These are phyloP conservation scores for Dinothrombium tinctorium DNA, from an alignment of 1,140 invertebrate species.

Conservation along the genomic window DNA sequence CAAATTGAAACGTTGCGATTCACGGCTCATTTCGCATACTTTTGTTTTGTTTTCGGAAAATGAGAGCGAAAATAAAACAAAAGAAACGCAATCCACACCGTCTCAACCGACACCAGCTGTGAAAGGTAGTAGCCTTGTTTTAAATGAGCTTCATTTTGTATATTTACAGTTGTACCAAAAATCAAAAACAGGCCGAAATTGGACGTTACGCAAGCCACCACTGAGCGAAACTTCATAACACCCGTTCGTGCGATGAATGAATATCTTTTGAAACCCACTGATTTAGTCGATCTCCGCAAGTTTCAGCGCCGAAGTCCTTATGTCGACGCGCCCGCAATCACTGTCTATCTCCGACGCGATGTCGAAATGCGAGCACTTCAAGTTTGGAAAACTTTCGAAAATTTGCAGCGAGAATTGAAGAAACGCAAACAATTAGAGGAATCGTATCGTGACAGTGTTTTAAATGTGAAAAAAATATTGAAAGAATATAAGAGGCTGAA, in stretches of 20 bases:
- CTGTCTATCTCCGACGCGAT: conserved; percentile 77
- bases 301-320: conserved; percentile 75
- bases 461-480: conserved; percentile 56
- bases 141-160: too few species aligned
- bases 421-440: conserved; percentile 28
- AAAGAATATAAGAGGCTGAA: conserved; percentile 32
- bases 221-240: conserved; percentile 75
- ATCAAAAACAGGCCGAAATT: conserved; percentile 11
- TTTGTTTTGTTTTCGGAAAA: too few species aligned
- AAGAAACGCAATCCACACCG: too few species aligned
- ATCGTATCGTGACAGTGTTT: conserved; percentile 28
- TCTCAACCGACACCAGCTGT: too few species aligned
- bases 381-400: conserved; percentile 39
- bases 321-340: conserved; percentile 70
- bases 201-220: conserved; percentile 18
- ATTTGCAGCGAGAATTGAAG: conserved; percentile 45
- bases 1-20: too few species aligned
- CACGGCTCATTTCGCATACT: too few species aligned
- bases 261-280: conserved; percentile 52
- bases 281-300: conserved; percentile 54
- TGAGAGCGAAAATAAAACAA: too few species aligned
- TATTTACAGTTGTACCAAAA: conserved; percentile 8
- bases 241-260: conserved; percentile 72
- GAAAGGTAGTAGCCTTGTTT: too few species aligned
- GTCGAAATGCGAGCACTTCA: conserved; percentile 56